Evolutionary conservation across 2,888 invertebrate species (phyloP).

Genomic region (Oegoconia quadripuncta): DNA sequence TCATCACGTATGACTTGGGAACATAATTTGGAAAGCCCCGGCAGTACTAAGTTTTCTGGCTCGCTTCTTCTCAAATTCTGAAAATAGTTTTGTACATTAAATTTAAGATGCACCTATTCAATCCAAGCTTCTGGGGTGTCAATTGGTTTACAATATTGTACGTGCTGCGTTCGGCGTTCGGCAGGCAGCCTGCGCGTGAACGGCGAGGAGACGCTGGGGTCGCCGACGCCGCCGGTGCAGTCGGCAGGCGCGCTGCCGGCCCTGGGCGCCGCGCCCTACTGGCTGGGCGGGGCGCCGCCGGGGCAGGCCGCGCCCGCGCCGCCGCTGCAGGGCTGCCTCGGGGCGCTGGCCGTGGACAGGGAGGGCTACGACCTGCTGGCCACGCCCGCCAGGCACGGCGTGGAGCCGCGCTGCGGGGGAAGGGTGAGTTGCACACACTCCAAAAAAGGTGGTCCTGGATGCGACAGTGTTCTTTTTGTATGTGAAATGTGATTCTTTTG

Average conservation of each 20-base stretch:
- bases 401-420: slow-evolving; percentile 85
- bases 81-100: too few relatives aligned
- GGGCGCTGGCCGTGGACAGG: slow-evolving; percentile 84
- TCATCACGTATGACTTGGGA: too few relatives aligned
- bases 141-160: too few relatives aligned
- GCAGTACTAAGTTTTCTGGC: too few relatives aligned
- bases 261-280: slow-evolving; percentile 83
- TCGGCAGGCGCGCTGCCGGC: slow-evolving; percentile 81
- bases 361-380: slow-evolving; percentile 86
- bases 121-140: too few relatives aligned
- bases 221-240: slow-evolving; percentile 81
- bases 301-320: slow-evolving; percentile 50
- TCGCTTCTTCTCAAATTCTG: too few relatives aligned
- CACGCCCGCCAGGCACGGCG: slow-evolving; percentile 83
- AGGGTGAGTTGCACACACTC: slow-evolving; percentile 74
- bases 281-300: slow-evolving; percentile 92
- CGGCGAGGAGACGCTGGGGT: slow-evolving; percentile 83
- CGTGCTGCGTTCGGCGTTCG: slow-evolving; percentile 9
- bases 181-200: slow-evolving; percentile 84
- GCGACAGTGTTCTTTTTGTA: too few relatives aligned
- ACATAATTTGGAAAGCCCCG: too few relatives aligned
- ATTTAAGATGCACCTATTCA: too few relatives aligned
- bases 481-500: too few relatives aligned
- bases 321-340: slow-evolving; percentile 90
- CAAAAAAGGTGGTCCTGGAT: too few relatives aligned